phyloP scores from a whole-genome alignment of 2,113 vertebrate genomes.

The Ancistrus triradiatus region DNA sequence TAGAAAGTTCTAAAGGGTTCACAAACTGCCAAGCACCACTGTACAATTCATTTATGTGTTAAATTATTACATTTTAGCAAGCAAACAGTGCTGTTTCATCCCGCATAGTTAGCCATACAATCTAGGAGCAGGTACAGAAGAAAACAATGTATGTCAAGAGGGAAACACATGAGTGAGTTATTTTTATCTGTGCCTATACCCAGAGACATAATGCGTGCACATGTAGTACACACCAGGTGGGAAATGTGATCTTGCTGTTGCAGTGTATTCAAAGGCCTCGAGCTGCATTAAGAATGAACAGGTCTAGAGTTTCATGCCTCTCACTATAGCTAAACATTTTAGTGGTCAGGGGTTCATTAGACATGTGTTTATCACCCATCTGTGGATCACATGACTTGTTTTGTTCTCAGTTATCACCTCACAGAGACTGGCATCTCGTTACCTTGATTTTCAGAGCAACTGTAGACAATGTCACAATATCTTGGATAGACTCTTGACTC shows the following conservation, averaged over 20 bases:
- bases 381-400: slow-evolving; percentile 38
- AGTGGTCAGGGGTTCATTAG: slow-evolving; percentile 31
- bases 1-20: too few relatives aligned
- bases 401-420: slow-evolving; percentile 40
- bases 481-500: too few relatives aligned
- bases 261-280: slow-evolving; percentile 26
- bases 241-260: slow-evolving; percentile 33
- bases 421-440: slow-evolving; percentile 31
- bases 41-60: not conserved
- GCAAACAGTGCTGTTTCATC: too few relatives aligned
- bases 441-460: slow-evolving; percentile 31
- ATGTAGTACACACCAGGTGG: slow-evolving; percentile 13
- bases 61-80: slow-evolving; percentile 6
- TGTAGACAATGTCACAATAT: too few relatives aligned
- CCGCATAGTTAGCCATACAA: too few relatives aligned
- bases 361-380: slow-evolving; percentile 32
- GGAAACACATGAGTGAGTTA: too few relatives aligned
- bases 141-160: too few relatives aligned
- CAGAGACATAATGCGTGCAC: slow-evolving; percentile 22
- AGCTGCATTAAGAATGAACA: slow-evolving; percentile 43
- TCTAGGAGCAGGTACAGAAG: too few relatives aligned
- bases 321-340: slow-evolving; percentile 39
- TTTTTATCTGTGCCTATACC: not conserved
- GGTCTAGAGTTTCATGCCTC: slow-evolving; percentile 44
- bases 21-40: too few relatives aligned